A percentile compares a stretch with the other conserved stretches of the same genome.
Conservation (phyloP, 2,797 vertebrate genomes). For the Echeneis naucrates region DNA sequence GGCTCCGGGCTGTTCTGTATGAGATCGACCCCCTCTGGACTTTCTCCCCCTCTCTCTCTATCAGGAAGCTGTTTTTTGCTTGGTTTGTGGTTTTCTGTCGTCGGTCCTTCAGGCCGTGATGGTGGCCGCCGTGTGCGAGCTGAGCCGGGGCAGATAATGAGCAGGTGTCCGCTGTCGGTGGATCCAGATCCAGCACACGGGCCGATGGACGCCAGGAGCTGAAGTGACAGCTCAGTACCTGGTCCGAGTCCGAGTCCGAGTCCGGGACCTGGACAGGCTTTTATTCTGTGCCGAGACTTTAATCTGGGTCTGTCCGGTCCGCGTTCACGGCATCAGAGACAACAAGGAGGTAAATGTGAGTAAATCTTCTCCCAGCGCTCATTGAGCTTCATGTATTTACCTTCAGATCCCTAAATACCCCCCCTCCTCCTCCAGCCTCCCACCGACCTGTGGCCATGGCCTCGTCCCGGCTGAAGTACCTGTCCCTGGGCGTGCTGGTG, state of each 20-base stretch:
- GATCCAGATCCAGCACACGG: background rate
- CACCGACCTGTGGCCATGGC: constrained; percentile 67
- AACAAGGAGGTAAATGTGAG: constrained; percentile 39
- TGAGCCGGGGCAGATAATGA: background rate
- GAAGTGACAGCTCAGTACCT: constrained; percentile 73
- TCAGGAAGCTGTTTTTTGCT: background rate
- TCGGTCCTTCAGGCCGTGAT: background rate
- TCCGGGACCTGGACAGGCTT: background rate
- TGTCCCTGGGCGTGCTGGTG: constrained; percentile 96
- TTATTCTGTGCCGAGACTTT: background rate
- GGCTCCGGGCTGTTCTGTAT: constrained; percentile 15
- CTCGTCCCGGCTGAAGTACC: constrained; percentile 93
- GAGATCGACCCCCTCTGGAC: background rate
- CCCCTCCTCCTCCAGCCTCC: background rate
- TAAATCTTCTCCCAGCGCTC: no score
- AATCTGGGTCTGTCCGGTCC: background rate
- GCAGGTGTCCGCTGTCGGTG: background rate
- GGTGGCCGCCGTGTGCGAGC: background rate
- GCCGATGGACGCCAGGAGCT: constrained; percentile 68
- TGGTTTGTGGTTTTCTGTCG: no score
- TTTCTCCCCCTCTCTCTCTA: background rate
- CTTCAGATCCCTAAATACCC: background rate
- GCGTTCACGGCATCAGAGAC: constrained; percentile 11
- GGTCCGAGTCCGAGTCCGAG: constrained; percentile 29
- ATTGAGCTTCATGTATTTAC: background rate